phyloP scores from a whole-genome alignment of 2,797 vertebrate genomes.

The Vireo griseus region DNA sequence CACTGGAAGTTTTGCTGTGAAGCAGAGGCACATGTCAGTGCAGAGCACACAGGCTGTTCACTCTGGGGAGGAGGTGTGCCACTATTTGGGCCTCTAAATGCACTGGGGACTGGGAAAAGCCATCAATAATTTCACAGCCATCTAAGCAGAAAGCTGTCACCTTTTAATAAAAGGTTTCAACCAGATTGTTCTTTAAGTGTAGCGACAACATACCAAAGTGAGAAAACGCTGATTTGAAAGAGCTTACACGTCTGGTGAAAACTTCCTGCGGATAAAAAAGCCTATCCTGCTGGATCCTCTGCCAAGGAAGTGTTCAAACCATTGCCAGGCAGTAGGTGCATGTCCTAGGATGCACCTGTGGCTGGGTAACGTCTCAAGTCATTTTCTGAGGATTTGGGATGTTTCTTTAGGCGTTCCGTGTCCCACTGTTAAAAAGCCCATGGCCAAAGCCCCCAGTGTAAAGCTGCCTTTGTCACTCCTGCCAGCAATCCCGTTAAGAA shows the following conservation, averaged over 20 bases:
- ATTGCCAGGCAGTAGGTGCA: neutral
- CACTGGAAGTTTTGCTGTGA: neutral
- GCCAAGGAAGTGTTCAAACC: neutral
- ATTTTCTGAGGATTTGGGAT: neutral
- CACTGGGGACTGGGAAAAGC: neutral
- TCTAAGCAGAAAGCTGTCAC: neutral
- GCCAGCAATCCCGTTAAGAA: neutral
- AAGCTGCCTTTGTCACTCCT: neutral
- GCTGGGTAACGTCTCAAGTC: rapidly evolving
- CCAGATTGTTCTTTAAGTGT: neutral
- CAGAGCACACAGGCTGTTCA: neutral
- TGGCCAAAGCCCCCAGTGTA: neutral
- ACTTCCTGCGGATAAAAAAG: neutral
- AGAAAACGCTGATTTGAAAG: neutral
- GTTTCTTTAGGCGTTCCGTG: neutral
- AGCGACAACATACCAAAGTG: neutral
- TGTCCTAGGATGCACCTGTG: neutral
- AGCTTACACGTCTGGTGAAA: neutral
- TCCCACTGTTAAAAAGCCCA: neutral
- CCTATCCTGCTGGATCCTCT: neutral
- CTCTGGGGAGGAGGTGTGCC: neutral
- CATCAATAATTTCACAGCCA: neutral
- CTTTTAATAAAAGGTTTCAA: neutral
- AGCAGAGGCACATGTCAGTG: neutral
- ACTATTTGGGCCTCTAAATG: neutral